Base-by-base conservation (phyloP, 2,888 invertebrate genomes). In the Eristalis arbustorum region DNA sequence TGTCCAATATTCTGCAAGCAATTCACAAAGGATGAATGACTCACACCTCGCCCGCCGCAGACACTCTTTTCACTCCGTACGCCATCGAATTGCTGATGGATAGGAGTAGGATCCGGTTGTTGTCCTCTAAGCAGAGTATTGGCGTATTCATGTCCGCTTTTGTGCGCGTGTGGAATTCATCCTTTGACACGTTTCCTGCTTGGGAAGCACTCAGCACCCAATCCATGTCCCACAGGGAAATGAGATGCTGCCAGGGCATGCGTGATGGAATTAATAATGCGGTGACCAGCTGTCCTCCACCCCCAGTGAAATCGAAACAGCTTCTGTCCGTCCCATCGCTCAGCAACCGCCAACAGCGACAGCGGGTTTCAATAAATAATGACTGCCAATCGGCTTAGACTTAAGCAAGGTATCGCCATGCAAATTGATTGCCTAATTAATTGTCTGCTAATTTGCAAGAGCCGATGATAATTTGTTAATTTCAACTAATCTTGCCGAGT, bases 341-440 rank as follows among this genome's bases (percentile, higher is more conserved):
- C 18, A 49, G 6, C 1, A 5, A 18, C 8, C 1, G n/a, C 8
- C 49, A 1, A 0, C 18, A 18, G 18, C 49, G 18, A 18, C n/a
- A n/a, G n/a, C 25, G 2, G 49, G 18, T 18, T 49, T 18, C 49
- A 49, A 49, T 49, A 49, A 49, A 18, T 49, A 18, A 49, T 49
- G 18, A 49, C 4, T n/a, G 1, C 18, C 49, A 49, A 49, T 49
- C 49, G 67, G 40, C 49, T 67, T 42, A 31, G 49, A 28, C n/a
- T 42, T 49, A 66, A 64, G 25, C 25, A 28, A 25, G 49, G 49
- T 34, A 64, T 34, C 34, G 23, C 14, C 23, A 23, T 49, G 28
- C 25, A 49, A 67, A 67, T 67, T 67, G 67, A 49, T 67, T 67
- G 49, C 11, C 11, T 67, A 67, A 49, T 67, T 49, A 67, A 49